Evolutionary conservation across 2,888 invertebrate genomes (phyloP).

Genomic region (Leptopilina myrica): DNA sequence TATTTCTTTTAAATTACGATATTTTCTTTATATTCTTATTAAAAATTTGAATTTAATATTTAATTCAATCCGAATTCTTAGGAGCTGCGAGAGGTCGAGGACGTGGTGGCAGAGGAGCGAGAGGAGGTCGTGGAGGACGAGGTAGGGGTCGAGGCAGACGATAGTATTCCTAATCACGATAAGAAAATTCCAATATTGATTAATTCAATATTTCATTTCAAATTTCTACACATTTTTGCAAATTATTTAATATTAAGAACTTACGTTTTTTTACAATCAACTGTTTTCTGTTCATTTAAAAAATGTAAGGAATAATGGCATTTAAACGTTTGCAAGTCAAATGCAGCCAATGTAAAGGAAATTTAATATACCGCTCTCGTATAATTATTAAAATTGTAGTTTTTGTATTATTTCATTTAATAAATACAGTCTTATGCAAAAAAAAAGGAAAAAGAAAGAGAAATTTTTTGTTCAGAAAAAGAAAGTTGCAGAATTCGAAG

Average conservation of each 20-base stretch:
- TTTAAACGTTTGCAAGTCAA: constrained; percentile 7
- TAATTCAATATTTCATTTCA: neutral
- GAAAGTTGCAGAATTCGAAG: constrained; percentile 89
- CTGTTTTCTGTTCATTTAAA: neutral
- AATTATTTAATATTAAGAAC: constrained; percentile 19
- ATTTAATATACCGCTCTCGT: constrained; percentile 45
- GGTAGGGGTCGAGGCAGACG: constrained; percentile 81
- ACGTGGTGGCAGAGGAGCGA: constrained; percentile 84
- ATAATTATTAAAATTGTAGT: constrained; percentile 52
- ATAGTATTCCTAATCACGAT: constrained; percentile 60
- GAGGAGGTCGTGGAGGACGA: constrained; percentile 85
- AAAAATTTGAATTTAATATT: neutral
- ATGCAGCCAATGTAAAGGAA: constrained; percentile 39
- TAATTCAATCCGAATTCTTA: constrained; percentile 55
- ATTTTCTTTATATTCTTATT: neutral
- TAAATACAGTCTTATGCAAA: constrained; percentile 51
- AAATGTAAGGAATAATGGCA: constrained; percentile 8
- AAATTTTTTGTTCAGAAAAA: constrained; percentile 80
- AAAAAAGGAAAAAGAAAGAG: constrained; percentile 38
- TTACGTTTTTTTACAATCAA: constrained; percentile 15
- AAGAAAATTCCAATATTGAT: constrained; percentile 8
- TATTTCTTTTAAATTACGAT: too few relatives aligned
- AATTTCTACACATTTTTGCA: constrained; percentile 14
- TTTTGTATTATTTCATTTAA: constrained; percentile 48
- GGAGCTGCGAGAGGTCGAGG: constrained; percentile 84